Percentiles rank a stretch among this genome's conserved stretches.
These are phyloP conservation scores for Andrena bucephala DNA, from an alignment of 2,888 invertebrate genomes.

Conservation along the genomic window DNA sequence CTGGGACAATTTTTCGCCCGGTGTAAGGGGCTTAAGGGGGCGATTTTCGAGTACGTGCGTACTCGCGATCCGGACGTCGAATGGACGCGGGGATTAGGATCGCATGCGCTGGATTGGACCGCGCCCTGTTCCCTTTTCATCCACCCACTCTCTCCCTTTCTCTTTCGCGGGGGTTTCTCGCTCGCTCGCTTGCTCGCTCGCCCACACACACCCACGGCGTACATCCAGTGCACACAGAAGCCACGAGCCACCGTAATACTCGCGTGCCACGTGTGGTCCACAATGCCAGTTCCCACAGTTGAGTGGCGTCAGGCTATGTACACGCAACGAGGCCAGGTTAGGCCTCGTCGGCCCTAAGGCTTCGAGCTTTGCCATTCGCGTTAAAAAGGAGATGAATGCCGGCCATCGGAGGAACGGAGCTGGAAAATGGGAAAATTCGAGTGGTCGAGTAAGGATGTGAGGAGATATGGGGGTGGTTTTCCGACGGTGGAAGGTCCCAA, in stretches of 20 bases:
- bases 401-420: neutral
- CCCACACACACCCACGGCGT: conserved; percentile 13
- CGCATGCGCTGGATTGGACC: conserved; percentile 83
- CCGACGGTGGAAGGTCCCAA: no score
- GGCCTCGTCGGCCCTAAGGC: conserved; percentile 14
- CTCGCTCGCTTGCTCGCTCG: conserved; percentile 44
- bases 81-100: conserved; percentile 77
- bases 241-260: conserved; percentile 84
- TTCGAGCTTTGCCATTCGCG: conserved; percentile 32
- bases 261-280: conserved; percentile 87
- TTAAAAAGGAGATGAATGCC: neutral
- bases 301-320: conserved; percentile 63
- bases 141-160: conserved; percentile 51
- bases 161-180: conserved; percentile 28
- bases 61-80: conserved; percentile 64
- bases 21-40: conserved; percentile 60
- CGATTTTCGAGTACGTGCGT: conserved; percentile 72
- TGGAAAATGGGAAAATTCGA: conserved; percentile 15
- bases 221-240: conserved; percentile 56
- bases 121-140: conserved; percentile 80
- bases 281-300: conserved; percentile 87
- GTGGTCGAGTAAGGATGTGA: no score
- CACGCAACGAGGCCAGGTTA: conserved; percentile 39
- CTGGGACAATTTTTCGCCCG: conserved; percentile 61
- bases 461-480: no score